A percentile compares a stretch with the other conserved stretches of the same genome.
Evolutionary conservation across 1,140 invertebrate species (phyloP).

Genomic region (Rhopalosiphum padi): DNA sequence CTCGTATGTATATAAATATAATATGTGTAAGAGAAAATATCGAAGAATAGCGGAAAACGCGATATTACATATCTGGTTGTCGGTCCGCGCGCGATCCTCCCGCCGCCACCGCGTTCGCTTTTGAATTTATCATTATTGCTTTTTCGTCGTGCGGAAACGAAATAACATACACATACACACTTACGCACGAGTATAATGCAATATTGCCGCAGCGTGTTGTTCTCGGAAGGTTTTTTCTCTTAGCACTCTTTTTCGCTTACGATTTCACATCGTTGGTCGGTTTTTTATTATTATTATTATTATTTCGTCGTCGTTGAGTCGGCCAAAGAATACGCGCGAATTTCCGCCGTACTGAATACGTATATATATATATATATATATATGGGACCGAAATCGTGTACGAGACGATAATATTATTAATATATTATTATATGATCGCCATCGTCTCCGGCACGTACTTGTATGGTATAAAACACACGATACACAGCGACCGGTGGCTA

Average conservation of each 20-base stretch:
- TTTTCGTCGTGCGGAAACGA: conserved; percentile 41
- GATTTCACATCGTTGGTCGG: background rate
- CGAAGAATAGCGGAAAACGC: background rate
- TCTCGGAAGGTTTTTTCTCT: background rate
- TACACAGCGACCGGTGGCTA: background rate
- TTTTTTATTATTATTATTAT: conserved; percentile 16
- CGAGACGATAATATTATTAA: conserved; percentile 23
- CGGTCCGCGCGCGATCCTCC: background rate
- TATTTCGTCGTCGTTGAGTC: background rate
- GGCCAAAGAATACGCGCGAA: background rate
- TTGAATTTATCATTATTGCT: conserved; percentile 58
- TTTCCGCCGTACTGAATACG: background rate
- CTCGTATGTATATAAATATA: background rate
- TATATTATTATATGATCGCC: background rate
- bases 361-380: background rate
- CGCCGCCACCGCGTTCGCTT: background rate
- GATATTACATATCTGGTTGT: conserved; percentile 30
- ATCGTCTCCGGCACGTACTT: background rate
- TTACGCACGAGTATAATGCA: background rate
- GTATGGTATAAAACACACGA: background rate
- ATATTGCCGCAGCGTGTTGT: conserved; percentile 16
- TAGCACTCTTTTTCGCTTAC: conserved; percentile 1
- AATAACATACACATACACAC: background rate
- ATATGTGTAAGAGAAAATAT: conserved; percentile 13
- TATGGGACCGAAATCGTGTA: background rate